These are phyloP conservation scores for Clinocottus analis DNA, from an alignment of 2,113 vertebrate genomes.

Conservation along the genomic window DNA sequence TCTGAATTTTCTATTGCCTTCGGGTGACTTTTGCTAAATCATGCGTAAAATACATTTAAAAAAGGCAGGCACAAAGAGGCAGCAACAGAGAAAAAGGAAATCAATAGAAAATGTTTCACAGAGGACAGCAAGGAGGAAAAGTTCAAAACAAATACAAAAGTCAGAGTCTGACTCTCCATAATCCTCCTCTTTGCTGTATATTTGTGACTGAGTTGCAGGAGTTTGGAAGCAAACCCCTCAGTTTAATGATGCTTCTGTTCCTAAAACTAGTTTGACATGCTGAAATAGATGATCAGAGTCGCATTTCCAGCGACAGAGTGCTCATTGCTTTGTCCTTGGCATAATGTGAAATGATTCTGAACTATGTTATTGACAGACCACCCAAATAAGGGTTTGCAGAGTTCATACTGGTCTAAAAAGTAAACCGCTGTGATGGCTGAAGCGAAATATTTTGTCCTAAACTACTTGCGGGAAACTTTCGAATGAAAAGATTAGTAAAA, in stretches of 20 bases:
- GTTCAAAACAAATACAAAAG: constrained; percentile 55
- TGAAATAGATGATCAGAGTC: constrained; percentile 2
- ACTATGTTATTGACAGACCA: not conserved
- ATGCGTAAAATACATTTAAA: constrained; percentile 12
- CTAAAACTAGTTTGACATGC: constrained; percentile 3
- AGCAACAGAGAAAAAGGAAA: constrained; percentile 46
- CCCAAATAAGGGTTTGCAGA: not conserved
- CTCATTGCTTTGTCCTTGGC: constrained; percentile 2
- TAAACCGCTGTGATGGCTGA: not conserved
- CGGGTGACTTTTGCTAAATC: constrained; percentile 50
- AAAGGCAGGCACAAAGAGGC: not conserved
- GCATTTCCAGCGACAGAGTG: not conserved
- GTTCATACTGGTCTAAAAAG: not conserved
- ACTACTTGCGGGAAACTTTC: not conserved
- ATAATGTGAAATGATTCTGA: not conserved
- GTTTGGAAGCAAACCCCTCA: constrained; percentile 6
- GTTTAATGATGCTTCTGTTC: constrained; percentile 23
- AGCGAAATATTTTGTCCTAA: not conserved
- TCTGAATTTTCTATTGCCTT: constrained; percentile 27
- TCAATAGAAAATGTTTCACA: constrained; percentile 68
- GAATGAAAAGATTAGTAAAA: constrained; percentile 2
- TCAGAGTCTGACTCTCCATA: constrained; percentile 63
- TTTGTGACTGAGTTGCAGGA: not conserved
- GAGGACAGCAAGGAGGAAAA: constrained; percentile 41
- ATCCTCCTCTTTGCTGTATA: constrained; percentile 25